Evolutionary conservation across 2,888 invertebrate genomes (phyloP), one percentile per base, ranked within the genome.

Genomic region (Nymphalis c-album): DNA sequence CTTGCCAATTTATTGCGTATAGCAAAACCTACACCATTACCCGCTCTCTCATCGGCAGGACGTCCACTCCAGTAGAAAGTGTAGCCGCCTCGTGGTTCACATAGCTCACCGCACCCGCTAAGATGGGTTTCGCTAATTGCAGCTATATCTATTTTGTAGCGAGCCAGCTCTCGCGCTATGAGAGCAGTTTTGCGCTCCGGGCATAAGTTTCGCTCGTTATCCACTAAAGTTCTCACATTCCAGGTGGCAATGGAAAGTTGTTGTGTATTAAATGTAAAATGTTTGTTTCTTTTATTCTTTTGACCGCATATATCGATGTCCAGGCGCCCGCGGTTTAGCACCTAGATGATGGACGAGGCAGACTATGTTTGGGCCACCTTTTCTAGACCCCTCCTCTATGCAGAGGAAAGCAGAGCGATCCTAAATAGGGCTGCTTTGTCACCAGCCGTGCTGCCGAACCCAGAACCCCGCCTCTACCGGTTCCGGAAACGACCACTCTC

Each of bases 81-180:
- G 26, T 26, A 26, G 65, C 70, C n/a, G 70, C 26, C 26, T 22
- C 22, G 26, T 26, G 4, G 26, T 46, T 70, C 65, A 63, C 57
- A 63, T 1, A 71, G 64, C 50, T 63, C 60, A 8, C 67, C 60
- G 17, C 63, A 2, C 45, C 22, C 22, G 2, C 16, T 20, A 1
- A 71, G 51, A 13, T 69, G 67, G 22, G 69, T 71, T 22, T 71
- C 69, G 18, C 55, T 67, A 47, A 71, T 51, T n/a, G 69, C 67
- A 16, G 69, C 67, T 3, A 69, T 64, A 51, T 69, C 63, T 16
- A 71, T 45, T 48, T 51, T 60, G 46, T 65, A 63, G 46, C 61
- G 59, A 18, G 50, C 13, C 1, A 40, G 46, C 40, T 53, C 60
- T 45, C 63, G 58, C 26, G 66, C 57, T 13, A 63, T 58, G 5